A percentile compares a stretch with the other conserved stretches of the same genome.
Conservation (phyloP, 1,140 invertebrate genomes). For the Diuraphis noxia region DNA sequence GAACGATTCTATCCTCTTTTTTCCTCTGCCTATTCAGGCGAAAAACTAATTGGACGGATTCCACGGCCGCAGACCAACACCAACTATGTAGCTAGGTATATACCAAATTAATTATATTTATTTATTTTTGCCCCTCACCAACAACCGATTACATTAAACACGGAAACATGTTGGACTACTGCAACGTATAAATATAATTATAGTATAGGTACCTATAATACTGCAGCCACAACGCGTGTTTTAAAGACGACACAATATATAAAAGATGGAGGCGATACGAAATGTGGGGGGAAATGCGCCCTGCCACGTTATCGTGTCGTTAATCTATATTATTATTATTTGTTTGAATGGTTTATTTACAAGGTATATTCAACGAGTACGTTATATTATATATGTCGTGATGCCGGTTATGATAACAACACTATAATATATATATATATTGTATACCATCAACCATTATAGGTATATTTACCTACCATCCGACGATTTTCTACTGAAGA, state of each 20-base stretch:
- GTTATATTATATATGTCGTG: background rate
- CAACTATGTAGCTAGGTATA: too few relatives aligned
- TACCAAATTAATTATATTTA: conserved; percentile 36
- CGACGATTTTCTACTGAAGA: background rate
- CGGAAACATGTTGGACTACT: background rate
- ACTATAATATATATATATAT: background rate
- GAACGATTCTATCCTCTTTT: background rate
- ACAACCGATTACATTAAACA: background rate
- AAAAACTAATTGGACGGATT: conserved; percentile 14
- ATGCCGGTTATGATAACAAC: conserved; percentile 8
- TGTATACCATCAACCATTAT: background rate
- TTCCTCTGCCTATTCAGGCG: background rate
- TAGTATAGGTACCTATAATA: background rate
- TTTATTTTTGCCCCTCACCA: background rate
- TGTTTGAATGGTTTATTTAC: background rate
- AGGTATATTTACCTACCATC: background rate
- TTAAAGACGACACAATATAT: background rate
- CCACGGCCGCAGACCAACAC: background rate
- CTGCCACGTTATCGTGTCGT: conserved; percentile 8
- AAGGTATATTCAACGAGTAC: background rate
- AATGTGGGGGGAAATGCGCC: background rate
- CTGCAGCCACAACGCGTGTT: background rate
- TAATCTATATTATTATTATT: conserved; percentile 1
- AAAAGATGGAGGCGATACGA: background rate
- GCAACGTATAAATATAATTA: background rate